Evolutionary conservation across 1,140 invertebrate genomes (phyloP), one percentile per base, ranked within the genome.

Genomic region (Sycobia sp.): DNA sequence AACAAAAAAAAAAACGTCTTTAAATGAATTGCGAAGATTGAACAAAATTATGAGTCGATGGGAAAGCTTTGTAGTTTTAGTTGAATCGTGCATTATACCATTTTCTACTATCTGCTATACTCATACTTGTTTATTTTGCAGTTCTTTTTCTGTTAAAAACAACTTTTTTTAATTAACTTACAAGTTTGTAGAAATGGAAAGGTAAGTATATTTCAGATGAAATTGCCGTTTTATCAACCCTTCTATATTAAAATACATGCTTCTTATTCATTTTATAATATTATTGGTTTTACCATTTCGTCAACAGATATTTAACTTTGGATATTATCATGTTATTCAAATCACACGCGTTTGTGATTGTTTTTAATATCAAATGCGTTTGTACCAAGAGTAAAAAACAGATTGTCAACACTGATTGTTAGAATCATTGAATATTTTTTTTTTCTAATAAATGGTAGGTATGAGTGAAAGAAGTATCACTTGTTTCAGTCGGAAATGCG

Each of bases 51-150:
- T 53, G 39, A 65, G 41, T 65, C 23, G 49, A 46, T 46, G 39
- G 62, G 54, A 38, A 59, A 65, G 55, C 54, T 65, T 63, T 65
- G 62, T 65, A 65, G 55, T 58, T 65, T 58, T 58, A 65, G 49
- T 58, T 65, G 14, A 65, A 43, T 38, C 49, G 39, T 58, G 55
- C 47, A 65, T 65, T 54, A 53, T 38, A 59, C 20, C 38, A 58
- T 65, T 65, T 65, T 65, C 55, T 65, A 59, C 47, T 41, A 57
- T 53, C 49, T 57, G 25, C 18, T 38, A 36, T 49, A 50, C 20
- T 62, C 29, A 34, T 46, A 36, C 29, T 62, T 55, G 54, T 25
- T 55, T 49, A 59, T 41, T 55, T 54, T 38, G 39, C 38, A 27
- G 14, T 34, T 56, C n/a, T 61, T 13, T 61, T 13, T 41, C 47